Base-by-base conservation (phyloP, 1,140 invertebrate species). In the Marisa cornuarietis region DNA sequence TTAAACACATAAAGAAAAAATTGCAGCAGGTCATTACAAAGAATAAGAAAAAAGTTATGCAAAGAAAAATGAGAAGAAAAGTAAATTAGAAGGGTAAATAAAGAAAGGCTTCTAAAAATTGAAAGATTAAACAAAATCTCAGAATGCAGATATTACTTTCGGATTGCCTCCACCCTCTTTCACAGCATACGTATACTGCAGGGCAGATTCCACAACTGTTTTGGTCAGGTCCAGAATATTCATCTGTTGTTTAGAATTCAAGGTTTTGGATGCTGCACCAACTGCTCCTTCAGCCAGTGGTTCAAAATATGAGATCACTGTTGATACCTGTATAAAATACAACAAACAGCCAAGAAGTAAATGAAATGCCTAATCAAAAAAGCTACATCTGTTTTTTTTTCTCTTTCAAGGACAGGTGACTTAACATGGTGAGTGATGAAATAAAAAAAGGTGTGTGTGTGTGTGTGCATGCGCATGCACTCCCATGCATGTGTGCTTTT, bases 141-240 rank as follows among this genome's bases (percentile, higher is more conserved):
- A 24, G 20, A 31, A 72, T 73, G 63, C 26, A 24, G 68, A 52
- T 49, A 31, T 66, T 82, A 89, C 88, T 85, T 88, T 89, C 8
- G 86, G 88, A 75, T 90, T 90, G 24, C 89, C 89, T 51, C 85
- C 89, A 8, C 89, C 88, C 87, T 98, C 96, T 89, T 97, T 98
- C 10, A 95, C 94, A 1, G 95, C 94, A 83, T 95, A 95, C 68
- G 99, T 92, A 62, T 99, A 91, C 87, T 98, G 96, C 16, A 96
- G 91, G 16, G 95, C 94, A 18, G 96, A 96, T 92, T 99, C 98
- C 0, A 96, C 94, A 22, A 99, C 96, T 0, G 98, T 98, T 90
- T 98, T 97, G 0, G 96, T 95, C 90, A 98, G 96, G 88, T 99
- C 96, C 24, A 99, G 91, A 26, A 99, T 91, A 42, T 94, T 93